Percentiles rank a stretch among this genome's conserved stretches.
phyloP scores from a whole-genome alignment of 2,888 invertebrate species.

The Chrysina gloriosa region DNA sequence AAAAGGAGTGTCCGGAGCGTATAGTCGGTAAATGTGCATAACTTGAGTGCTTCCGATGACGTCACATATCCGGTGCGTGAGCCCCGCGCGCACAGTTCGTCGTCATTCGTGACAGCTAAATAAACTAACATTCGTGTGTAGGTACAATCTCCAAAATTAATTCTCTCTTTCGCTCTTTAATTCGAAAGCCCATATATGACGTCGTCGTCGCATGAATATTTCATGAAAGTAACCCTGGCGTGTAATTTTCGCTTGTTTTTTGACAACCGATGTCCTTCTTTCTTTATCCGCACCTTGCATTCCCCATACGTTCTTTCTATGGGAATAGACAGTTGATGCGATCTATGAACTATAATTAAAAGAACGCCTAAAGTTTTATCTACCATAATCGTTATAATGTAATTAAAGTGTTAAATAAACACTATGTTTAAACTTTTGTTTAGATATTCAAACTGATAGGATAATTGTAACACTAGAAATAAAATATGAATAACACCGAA shows the following conservation, averaged over 20 bases:
- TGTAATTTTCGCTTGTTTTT: slow-evolving; percentile 36
- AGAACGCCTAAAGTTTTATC: background rate
- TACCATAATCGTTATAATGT: background rate
- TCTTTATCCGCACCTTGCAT: background rate
- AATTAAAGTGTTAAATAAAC: background rate
- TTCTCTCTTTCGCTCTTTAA: slow-evolving; percentile 15
- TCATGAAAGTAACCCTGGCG: slow-evolving; percentile 27
- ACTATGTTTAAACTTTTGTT: background rate
- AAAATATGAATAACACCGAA: too few species aligned
- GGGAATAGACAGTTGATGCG: background rate
- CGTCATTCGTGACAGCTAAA: slow-evolving; percentile 29
- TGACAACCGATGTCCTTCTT: slow-evolving; percentile 11
- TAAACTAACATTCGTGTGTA: slow-evolving; percentile 22
- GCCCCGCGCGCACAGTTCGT: slow-evolving; percentile 31
- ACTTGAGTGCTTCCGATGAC: slow-evolving; percentile 55
- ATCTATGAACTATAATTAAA: slow-evolving; percentile 21
- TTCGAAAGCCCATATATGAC: slow-evolving; percentile 20
- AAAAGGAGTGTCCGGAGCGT: slow-evolving; percentile 53
- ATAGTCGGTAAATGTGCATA: slow-evolving; percentile 51
- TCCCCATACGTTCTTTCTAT: background rate
- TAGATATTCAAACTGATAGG: too few species aligned
- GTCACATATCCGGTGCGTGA: slow-evolving; percentile 53
- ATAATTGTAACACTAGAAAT: too few species aligned
- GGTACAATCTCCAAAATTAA: slow-evolving; percentile 26
- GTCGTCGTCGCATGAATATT: slow-evolving; percentile 25